Conservation (phyloP, 2,888 invertebrate species). For the Eustalomyia histrio region DNA sequence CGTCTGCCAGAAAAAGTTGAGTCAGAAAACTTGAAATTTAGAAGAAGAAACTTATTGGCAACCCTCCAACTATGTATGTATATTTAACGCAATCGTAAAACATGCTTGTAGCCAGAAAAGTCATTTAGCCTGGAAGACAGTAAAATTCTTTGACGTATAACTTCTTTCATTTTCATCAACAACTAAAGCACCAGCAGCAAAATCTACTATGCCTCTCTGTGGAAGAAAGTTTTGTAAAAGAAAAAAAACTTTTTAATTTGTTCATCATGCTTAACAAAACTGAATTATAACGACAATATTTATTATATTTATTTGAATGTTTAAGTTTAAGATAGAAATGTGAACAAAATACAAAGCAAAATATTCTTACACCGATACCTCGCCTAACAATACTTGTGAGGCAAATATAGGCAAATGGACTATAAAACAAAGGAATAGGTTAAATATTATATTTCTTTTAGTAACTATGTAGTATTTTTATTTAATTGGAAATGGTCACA, state of each 20-base stretch:
- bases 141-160: slow-evolving; percentile 28
- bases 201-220: not conserved
- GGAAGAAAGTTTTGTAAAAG: not conserved
- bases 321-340: not conserved
- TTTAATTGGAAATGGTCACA: no score
- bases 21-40: no score
- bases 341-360: not conserved
- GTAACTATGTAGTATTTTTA: no score
- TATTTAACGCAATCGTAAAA: not conserved
- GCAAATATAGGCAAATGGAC: no score
- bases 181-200: not conserved
- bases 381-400: no score
- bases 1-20: no score
- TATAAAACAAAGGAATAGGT: no score
- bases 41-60: no score
- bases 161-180: not conserved
- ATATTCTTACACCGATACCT: not conserved
- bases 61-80: no score
- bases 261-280: slow-evolving; percentile 38
- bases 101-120: not conserved
- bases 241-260: slow-evolving; percentile 57
- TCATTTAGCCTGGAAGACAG: slow-evolving; percentile 9
- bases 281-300: slow-evolving; percentile 52
- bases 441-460: no score
- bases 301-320: slow-evolving; percentile 1